These are phyloP conservation scores for Cassiopea xamachana DNA, from an alignment of 30 jellyfish, hydroid and myxozoan species.

Conservation along the genomic window DNA sequence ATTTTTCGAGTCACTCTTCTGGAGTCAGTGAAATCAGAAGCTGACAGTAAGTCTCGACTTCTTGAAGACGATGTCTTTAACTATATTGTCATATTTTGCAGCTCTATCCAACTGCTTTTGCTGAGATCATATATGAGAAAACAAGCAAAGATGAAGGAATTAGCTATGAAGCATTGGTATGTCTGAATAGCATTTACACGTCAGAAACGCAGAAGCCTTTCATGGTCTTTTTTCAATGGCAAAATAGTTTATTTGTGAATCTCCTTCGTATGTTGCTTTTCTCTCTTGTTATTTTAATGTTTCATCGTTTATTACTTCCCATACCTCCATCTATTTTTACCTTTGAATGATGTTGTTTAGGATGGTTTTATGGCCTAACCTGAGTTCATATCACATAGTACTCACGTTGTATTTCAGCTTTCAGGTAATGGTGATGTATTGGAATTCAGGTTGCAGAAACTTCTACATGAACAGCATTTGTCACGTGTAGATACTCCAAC, in stretches of 20 bases:
- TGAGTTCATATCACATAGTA: too few species aligned
- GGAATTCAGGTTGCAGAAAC: conserved; percentile 70
- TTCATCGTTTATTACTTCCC: too few species aligned
- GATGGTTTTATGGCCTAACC: background rate
- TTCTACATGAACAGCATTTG: conserved; percentile 69
- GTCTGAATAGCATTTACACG: background rate
- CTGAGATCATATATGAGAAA: conserved; percentile 57
- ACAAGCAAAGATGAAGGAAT: conserved; percentile 42
- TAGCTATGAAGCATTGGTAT: conserved; percentile 54
- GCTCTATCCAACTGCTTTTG: conserved; percentile 61
- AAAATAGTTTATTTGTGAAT: too few species aligned
- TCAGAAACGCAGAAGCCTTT: background rate
- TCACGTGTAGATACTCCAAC: conserved; percentile 40
- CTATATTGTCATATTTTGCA: background rate
- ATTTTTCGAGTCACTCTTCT: too few species aligned
- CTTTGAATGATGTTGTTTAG: too few species aligned
- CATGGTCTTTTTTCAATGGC: too few species aligned
- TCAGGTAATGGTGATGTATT: conserved; percentile 57
- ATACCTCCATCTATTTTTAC: too few species aligned
- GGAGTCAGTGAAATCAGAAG: too few species aligned
- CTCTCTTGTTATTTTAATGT: too few species aligned
- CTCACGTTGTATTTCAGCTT: conserved; percentile 3
- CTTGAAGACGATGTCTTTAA: background rate
- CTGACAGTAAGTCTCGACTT: background rate
- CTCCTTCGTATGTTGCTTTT: too few species aligned